These are phyloP conservation scores for Sebastes trivittatus DNA, from an alignment of 2,797 vertebrate species.

Conservation along the genomic window DNA sequence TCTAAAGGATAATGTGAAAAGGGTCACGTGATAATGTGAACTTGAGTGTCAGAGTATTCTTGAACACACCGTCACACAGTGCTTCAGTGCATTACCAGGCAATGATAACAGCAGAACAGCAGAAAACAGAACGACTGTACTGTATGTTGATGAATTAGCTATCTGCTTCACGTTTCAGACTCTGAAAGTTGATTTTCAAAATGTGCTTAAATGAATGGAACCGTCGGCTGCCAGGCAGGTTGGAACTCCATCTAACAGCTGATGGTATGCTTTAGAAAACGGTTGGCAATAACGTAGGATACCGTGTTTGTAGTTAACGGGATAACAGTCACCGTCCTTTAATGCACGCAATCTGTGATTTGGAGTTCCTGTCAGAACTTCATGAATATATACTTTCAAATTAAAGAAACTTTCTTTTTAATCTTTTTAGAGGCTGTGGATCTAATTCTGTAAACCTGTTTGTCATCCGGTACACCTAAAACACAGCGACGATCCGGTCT, in stretches of 20 bases:
- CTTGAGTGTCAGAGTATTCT: too few species aligned
- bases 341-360: not conserved
- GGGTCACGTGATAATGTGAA: not conserved
- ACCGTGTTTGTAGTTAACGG: not conserved
- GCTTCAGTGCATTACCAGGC: not conserved
- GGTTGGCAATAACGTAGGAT: not conserved
- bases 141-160: not conserved
- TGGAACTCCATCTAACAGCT: not conserved
- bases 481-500: slow-evolving; percentile 30
- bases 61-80: not conserved
- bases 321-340: not conserved
- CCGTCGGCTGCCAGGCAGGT: not conserved
- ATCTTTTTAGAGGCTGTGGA: not conserved
- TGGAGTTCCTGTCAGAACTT: not conserved
- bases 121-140: not conserved
- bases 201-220: not conserved
- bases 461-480: slow-evolving; percentile 18
- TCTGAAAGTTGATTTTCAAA: not conserved
- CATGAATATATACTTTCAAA: not conserved
- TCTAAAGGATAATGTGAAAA: not conserved
- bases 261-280: not conserved
- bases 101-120: not conserved
- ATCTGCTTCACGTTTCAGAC: not conserved
- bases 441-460: not conserved
- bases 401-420: not conserved